A percentile compares a stretch with the other conserved stretches of the same genome.
Evolutionary conservation across 2,888 invertebrate genomes (phyloP).

Genomic region (Slavum lentiscoides): DNA sequence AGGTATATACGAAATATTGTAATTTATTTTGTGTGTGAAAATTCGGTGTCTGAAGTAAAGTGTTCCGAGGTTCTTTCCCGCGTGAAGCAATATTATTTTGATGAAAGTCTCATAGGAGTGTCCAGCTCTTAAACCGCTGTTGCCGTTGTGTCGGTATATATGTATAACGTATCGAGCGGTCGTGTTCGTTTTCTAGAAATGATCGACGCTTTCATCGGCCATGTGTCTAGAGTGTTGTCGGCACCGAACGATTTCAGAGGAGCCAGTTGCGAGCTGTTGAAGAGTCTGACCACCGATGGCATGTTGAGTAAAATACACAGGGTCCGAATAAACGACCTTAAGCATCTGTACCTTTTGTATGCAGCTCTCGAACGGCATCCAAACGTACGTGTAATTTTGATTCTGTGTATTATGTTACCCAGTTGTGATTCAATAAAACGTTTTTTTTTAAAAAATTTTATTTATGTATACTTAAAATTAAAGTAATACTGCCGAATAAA

Average conservation of each 20-base stretch:
- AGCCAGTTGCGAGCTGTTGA: slow-evolving; percentile 27
- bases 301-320: slow-evolving; percentile 42
- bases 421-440: too few species aligned
- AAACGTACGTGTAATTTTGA: slow-evolving; percentile 55
- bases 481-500: too few species aligned
- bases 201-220: slow-evolving; percentile 43
- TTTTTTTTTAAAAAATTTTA: too few species aligned
- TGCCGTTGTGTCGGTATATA: neutral
- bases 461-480: too few species aligned
- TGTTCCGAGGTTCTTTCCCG: too few species aligned
- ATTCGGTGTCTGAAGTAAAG: too few species aligned
- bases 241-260: slow-evolving; percentile 20
- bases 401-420: too few species aligned
- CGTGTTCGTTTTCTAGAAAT: slow-evolving; percentile 23
- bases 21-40: too few species aligned
- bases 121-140: too few species aligned
- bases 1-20: too few species aligned
- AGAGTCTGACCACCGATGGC: slow-evolving; percentile 23
- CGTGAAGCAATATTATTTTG: too few species aligned
- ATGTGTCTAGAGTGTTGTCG: slow-evolving; percentile 43
- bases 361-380: slow-evolving; percentile 58
- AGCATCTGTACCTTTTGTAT: slow-evolving; percentile 54
- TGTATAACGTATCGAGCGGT: neutral
- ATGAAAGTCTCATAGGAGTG: too few species aligned
- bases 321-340: slow-evolving; percentile 46